Evolutionary conservation across 2,888 invertebrate genomes (phyloP).

Genomic region (Lepidonotus clava): DNA sequence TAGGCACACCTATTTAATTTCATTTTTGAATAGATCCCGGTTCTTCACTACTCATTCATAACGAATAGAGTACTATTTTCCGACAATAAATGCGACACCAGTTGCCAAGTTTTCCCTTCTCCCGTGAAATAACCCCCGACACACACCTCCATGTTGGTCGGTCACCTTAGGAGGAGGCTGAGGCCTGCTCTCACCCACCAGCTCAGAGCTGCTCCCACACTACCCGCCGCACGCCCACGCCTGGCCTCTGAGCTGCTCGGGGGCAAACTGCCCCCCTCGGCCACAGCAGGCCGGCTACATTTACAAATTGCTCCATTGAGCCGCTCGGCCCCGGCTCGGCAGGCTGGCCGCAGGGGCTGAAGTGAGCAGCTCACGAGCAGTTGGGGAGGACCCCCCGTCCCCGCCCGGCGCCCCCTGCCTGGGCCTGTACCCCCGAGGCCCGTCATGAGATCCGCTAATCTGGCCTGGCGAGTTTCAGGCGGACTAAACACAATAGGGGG

Average conservation of each 20-base stretch:
- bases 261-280: too few relatives aligned
- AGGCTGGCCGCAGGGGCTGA: slow-evolving; percentile 9
- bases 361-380: not conserved
- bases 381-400: not conserved
- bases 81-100: too few relatives aligned
- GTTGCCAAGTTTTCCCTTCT: too few relatives aligned
- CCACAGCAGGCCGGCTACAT: slow-evolving; percentile 25
- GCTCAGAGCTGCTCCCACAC: too few relatives aligned
- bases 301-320: slow-evolving; percentile 48
- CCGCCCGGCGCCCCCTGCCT: not conserved
- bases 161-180: too few relatives aligned
- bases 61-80: too few relatives aligned
- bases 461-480: not conserved
- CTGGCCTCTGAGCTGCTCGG: not conserved
- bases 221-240: not conserved
- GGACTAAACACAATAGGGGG: not conserved
- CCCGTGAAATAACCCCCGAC: too few relatives aligned
- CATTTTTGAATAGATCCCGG: too few relatives aligned
- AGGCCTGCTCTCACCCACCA: too few relatives aligned
- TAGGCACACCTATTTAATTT: too few relatives aligned
- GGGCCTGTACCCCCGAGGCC: not conserved
- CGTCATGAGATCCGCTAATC: slow-evolving; percentile 27
- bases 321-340: not conserved
- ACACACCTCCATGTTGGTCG: too few relatives aligned
- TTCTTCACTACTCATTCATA: too few relatives aligned